Evolutionary conservation across 2,888 invertebrate species (phyloP).

Genomic region (Camptogramma bilineatum): DNA sequence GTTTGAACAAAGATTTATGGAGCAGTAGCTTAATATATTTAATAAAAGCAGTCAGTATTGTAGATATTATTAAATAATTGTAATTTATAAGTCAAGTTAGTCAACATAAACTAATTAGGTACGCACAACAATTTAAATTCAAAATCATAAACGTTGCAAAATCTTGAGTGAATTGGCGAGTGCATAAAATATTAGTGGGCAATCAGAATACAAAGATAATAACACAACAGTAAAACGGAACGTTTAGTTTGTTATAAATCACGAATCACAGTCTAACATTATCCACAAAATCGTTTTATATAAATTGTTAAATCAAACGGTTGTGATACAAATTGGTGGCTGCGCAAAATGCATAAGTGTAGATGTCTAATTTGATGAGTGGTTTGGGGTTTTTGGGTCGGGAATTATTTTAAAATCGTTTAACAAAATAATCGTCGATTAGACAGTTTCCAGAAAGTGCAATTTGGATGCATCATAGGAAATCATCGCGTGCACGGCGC

Average conservation of each 20-base stretch:
- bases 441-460: constrained; percentile 64
- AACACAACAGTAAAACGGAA: constrained; percentile 45
- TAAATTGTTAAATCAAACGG: constrained; percentile 67
- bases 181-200: constrained; percentile 39
- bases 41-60: constrained; percentile 12
- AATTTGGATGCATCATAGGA: constrained; percentile 53
- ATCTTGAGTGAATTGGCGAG: constrained; percentile 35
- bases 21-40: constrained; percentile 10
- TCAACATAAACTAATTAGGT: constrained; percentile 27
- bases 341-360: constrained; percentile 77
- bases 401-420: constrained; percentile 78
- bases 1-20: background rate
- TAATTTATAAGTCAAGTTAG: constrained; percentile 31
- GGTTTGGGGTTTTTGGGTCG: constrained; percentile 64
- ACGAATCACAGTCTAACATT: constrained; percentile 60
- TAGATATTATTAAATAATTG: constrained; percentile 21
- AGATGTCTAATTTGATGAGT: constrained; percentile 79
- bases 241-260: constrained; percentile 65
- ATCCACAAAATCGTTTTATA: constrained; percentile 61
- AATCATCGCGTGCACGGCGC: constrained; percentile 45
- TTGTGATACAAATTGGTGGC: constrained; percentile 69
- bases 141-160: constrained; percentile 27
- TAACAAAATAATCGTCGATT: constrained; percentile 71
- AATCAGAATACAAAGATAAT: constrained; percentile 41
- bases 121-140: constrained; percentile 26